Evolutionary conservation across 30 jellyfish, hydroid and myxozoan species (phyloP), one percentile per base, ranked within the genome.

Genomic region (Nemopilema nomurai): DNA sequence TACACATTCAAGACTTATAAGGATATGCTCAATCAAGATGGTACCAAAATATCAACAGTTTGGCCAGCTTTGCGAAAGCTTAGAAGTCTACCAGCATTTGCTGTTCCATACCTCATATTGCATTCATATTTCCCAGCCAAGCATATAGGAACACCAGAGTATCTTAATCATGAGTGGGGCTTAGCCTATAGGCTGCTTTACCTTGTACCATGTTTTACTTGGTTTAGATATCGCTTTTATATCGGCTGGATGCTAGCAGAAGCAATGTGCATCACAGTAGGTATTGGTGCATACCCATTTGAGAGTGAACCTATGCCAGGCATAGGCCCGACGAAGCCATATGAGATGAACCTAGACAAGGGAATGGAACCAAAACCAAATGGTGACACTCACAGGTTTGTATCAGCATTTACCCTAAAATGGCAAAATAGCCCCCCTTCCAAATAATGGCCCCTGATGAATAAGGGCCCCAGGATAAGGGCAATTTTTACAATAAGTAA

Each of bases 181-280:
- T 85, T 92, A 20, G 32, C 77, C 18, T 87, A 92, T 67, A 70
- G 86, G 30, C 52, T 92, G 51, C 79, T 69, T 25, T 73, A 80
- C 74, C 73, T 92, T 69, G 68, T 77, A 7, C 98, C 98, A 73
- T 82, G 97, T 13, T 92, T 92, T 66, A 82, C 97, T 4, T 87
- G 98, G 96, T 92, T 92, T 67, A 82, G 98, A 30, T 77, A 79
- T 75, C 51, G 98, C 51, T 92, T 92, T 32, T 88, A 92, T 69
- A 88, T 92, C 62, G 98, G 98, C n/a, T 92, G 98, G 98, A 53
- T 87, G 87, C 79, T 92, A 77, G 97, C 98, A 19, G 96, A 92
- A 64, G 71, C 97, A 0, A 92, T 92, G 97, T 92, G 98, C 67
- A 88, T 88, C 8, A 92, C 98, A 18, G 20, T 87, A 62, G 96